These are phyloP conservation scores for Campylomormyrus numenius DNA, from an alignment of 2,113 vertebrate species.

Conservation along the genomic window DNA sequence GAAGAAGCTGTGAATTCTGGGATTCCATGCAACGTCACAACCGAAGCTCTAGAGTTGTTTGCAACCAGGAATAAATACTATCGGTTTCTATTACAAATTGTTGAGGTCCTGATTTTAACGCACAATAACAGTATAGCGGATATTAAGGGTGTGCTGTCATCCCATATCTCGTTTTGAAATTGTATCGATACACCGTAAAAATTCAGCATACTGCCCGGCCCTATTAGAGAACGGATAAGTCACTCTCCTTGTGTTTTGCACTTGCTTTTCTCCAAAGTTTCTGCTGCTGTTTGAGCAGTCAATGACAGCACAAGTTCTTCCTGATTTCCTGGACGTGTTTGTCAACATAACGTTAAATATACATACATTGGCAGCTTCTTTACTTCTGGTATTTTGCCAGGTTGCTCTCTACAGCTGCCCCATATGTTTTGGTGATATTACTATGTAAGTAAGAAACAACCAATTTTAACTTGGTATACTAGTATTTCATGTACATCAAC, in stretches of 20 bases:
- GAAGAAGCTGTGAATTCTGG: not conserved
- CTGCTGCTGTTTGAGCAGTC: too few relatives aligned
- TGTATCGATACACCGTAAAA: too few relatives aligned
- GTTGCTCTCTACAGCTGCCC: not conserved
- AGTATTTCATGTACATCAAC: not conserved
- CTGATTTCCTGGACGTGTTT: too few relatives aligned
- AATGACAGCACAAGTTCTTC: too few relatives aligned
- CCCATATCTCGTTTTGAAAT: not conserved
- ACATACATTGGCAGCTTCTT: too few relatives aligned
- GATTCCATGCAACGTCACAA: not conserved
- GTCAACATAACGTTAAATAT: too few relatives aligned
- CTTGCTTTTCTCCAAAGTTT: too few relatives aligned
- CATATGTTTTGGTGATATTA: not conserved
- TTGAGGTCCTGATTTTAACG: not conserved
- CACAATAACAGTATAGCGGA: not conserved
- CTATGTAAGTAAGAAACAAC: not conserved
- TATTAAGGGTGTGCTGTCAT: not conserved
- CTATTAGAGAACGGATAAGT: too few relatives aligned
- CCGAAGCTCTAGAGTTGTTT: not conserved
- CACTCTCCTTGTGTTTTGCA: too few relatives aligned
- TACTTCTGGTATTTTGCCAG: too few relatives aligned
- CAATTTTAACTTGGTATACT: not conserved
- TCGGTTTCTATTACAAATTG: not conserved
- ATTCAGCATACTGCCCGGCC: not conserved
- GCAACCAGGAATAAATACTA: not conserved